Conservation (phyloP, 2,113 vertebrate genomes). For the Embiotoca jacksoni region DNA sequence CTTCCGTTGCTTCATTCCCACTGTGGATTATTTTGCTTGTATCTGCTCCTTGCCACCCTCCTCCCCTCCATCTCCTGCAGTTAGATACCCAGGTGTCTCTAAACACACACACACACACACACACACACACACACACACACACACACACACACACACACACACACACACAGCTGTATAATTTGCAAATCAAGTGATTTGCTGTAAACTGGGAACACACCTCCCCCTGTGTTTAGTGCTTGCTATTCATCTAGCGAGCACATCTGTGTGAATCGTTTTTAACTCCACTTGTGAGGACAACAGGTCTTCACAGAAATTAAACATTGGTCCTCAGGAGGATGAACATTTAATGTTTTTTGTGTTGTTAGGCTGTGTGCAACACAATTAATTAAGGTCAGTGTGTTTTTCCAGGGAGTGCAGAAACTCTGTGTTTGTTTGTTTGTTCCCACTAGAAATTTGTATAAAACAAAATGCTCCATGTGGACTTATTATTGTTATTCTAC, state of each 20-base stretch:
- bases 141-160: neutral
- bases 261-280: slow-evolving; percentile 27
- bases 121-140: neutral
- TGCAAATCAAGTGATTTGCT: slow-evolving; percentile 54
- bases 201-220: slow-evolving; percentile 36
- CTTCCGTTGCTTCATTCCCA: slow-evolving; percentile 4
- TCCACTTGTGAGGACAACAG: slow-evolving; percentile 16
- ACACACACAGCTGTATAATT: slow-evolving; percentile 52
- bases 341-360: neutral
- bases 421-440: slow-evolving; percentile 1
- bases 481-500: slow-evolving; percentile 23
- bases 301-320: neutral
- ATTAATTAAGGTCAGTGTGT: slow-evolving; percentile 22
- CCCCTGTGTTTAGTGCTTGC: slow-evolving; percentile 31
- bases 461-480: slow-evolving; percentile 16
- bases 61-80: slow-evolving; percentile 38
- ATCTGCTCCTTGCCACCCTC: slow-evolving; percentile 32
- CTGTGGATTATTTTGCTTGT: slow-evolving; percentile 48
- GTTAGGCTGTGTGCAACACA: slow-evolving; percentile 19
- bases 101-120: slow-evolving; percentile 10
- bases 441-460: slow-evolving; percentile 26
- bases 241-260: slow-evolving; percentile 53
- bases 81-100: slow-evolving; percentile 55
- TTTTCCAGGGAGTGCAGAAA: neutral
- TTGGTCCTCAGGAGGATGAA: neutral